Base-by-base conservation (phyloP, 2,113 vertebrate species). In the Podarcis muralis region DNA sequence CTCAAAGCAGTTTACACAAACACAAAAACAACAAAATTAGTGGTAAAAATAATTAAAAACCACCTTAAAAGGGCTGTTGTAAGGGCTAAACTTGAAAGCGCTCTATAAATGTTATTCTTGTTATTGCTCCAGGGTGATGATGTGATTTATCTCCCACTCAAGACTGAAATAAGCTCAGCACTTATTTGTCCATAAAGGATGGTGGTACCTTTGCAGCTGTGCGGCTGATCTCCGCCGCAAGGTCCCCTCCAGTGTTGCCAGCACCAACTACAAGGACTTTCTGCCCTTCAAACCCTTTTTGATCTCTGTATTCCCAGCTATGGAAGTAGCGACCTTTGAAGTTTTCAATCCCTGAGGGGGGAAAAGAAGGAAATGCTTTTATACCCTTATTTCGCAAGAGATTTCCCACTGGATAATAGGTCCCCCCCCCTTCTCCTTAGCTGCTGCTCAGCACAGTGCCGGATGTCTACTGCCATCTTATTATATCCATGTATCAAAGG, bases 181-280 rank as follows among this genome's bases (percentile, higher is more conserved):
- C 13, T 30, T 7, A 72, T 23, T 74, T 57, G 15, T 59, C 59
- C 43, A 37, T 18, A 0, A 0, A 0, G 77, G 48, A 4, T 2
- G 18, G 6, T 2, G 18, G 6, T 96, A 99, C 98, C 97, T 98
- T 98, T 0, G 97, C 84, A 90, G 98, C 98, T 27, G 87, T 95
- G 2, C 83, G 96, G 53, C 98, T 98, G 76, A 99, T 95, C 90
- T 99, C 98, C 92, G 97, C 98, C 0, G 98, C 96, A 6, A 99
- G 85, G 85, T 99, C 98, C 0, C 97, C 97, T 0, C 97, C 98
- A 0, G 98, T 98, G 93, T 98, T 98, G 9, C 98, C 98, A 37
- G 96, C 96, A 35, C 99, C 98, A 0, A 99, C 88, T 80, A 99
- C 96, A 3, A 99, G 91, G 85, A 99, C 94, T 0, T 95, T 97